Evolutionary conservation across 2,888 invertebrate genomes (phyloP).

Genomic region (Cerastis rubricosa): DNA sequence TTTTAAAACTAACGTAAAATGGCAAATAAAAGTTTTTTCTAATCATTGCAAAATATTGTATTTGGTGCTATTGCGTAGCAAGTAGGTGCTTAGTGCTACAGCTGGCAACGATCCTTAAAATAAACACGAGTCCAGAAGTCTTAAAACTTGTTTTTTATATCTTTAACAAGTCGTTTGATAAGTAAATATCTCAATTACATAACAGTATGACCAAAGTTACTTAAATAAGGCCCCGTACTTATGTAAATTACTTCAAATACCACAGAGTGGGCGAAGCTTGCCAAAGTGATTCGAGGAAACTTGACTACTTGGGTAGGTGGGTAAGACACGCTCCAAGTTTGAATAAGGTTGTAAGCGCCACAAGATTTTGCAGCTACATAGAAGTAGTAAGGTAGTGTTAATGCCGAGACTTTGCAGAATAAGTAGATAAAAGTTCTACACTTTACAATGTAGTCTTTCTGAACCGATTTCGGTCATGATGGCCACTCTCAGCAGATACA

Average conservation of each 20-base stretch:
- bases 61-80: background rate
- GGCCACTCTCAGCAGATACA: background rate
- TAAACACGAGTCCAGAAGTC: background rate
- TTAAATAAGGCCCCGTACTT: slow-evolving; percentile 21
- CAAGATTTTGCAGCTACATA: background rate
- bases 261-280: slow-evolving; percentile 45
- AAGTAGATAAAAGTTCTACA: background rate
- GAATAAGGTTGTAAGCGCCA: background rate
- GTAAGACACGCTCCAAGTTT: background rate
- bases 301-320: background rate
- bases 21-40: background rate
- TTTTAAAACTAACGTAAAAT: background rate
- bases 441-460: background rate
- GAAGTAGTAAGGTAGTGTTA: background rate
- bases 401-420: background rate
- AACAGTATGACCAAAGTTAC: slow-evolving; percentile 27
- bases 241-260: slow-evolving; percentile 51
- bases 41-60: background rate
- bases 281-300: slow-evolving; percentile 39
- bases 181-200: slow-evolving; percentile 47
- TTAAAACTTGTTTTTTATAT: slow-evolving; percentile 11
- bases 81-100: background rate
- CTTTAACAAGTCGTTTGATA: slow-evolving; percentile 17
- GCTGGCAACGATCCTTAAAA: background rate
- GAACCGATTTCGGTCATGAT: background rate